Evolutionary conservation across 2,888 invertebrate species (phyloP), one percentile per base, ranked within the genome.

Genomic region (Pomacea canaliculata): DNA sequence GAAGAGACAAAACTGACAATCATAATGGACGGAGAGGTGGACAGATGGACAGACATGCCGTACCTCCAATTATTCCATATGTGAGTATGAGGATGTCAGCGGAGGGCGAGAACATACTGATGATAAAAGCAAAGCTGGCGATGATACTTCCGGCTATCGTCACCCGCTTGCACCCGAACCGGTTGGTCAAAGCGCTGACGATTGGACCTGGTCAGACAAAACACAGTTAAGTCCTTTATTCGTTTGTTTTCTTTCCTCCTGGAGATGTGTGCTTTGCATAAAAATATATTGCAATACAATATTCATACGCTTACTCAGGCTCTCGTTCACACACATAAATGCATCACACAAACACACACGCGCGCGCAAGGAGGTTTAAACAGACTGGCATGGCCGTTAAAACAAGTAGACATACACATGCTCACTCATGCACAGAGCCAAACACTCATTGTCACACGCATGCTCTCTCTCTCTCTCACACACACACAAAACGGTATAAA

Each of bases 131-230:
- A n/a, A 90, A 74, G 16, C 94, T 92, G 1, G 95, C 94, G 73
- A 97, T 91, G 7, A 96, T n/a, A 70, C 95, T 94, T 73, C 98
- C 99, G 19, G 94, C 89, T 63, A 98, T 95, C 19, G 97, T 95
- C 4, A 98, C 97, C 51, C 93, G 92, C 70, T 98, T 93, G 91
- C 98, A 98, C 59, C 98, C 98, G 89, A 95, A 98, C 85, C 95
- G 94, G 92, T 99, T 99, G 51, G 97, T 96, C 82, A 99, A 91
- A 1, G 97, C 98, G 84, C 97, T 96, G 5, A 97, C 98, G 88
- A 99, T 95, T 7, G 98, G 98, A 78, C 98, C 96, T 95, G 92
- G 60, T 83, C 82, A 65, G 16, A 27, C 48, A n/a, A 5, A 70
- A 46, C 60, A 37, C 46, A 9, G 48, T 13, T 19, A 1, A 16